phyloP scores from a whole-genome alignment of 1,140 invertebrate species.

The Cyclargus thomasi region DNA sequence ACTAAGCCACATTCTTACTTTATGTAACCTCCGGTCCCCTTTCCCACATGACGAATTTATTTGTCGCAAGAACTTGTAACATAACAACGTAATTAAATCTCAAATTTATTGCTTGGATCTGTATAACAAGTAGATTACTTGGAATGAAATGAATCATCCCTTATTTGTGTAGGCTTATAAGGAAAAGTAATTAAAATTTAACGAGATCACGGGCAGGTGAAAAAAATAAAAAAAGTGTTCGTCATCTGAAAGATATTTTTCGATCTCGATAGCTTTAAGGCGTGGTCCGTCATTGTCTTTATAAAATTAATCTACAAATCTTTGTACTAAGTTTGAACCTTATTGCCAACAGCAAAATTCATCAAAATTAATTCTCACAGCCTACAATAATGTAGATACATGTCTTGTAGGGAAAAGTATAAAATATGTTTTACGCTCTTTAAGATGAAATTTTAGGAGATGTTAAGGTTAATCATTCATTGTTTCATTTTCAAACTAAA shows the following conservation, averaged over 20 bases:
- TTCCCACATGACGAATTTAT: background rate
- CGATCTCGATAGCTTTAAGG: background rate
- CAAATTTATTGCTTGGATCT: background rate
- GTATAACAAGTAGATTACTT: background rate
- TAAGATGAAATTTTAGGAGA: no score
- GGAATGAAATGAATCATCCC: background rate
- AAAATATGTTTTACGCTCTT: no score
- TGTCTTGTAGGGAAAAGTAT: no score
- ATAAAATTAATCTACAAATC: no score
- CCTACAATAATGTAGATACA: no score
- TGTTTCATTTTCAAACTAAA: no score
- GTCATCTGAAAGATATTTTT: background rate
- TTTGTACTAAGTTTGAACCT: no score
- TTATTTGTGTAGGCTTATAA: background rate
- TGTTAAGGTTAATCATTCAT: no score
- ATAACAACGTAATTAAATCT: background rate
- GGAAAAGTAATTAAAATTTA: slow-evolving; percentile 1
- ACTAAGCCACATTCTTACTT: background rate
- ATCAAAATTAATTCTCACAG: no score
- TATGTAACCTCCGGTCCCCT: background rate
- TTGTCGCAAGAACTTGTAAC: background rate
- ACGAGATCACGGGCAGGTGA: background rate
- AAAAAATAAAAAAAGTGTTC: background rate
- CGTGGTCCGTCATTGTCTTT: background rate
- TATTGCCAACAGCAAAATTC: no score